Base-by-base conservation (phyloP, 2,113 vertebrate genomes). In the Onychostruthus taczanowskii region DNA sequence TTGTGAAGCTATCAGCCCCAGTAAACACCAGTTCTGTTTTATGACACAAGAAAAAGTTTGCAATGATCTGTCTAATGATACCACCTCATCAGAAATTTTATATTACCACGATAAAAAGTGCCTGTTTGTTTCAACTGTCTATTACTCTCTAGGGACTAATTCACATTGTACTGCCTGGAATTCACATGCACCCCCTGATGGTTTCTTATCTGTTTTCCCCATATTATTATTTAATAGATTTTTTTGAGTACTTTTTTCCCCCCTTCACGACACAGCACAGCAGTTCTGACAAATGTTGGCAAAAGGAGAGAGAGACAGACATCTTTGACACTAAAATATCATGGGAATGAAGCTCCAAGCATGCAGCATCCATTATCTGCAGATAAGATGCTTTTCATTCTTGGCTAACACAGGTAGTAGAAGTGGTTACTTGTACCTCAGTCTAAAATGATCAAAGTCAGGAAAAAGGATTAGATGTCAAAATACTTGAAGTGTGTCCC, bases 51-150 rank as follows among this genome's bases (percentile, higher is more conserved):
- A 76, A 84, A 89, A 74, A 59, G 16, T 22, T 85, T 28, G 16
- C 74, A 84, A 93, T 94, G 78, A 96, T 95, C 79, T 96, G 41
- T 41, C 74, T 92, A 96, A 96, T 95, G 87, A 96, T 44, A 94
- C 11, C 24, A 92, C 35, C 87, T 96, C 91, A 80, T 74, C 84
- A 94, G 79, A 87, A 90, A 78, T 74, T 78, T 94, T 91, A 82
- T 90, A 70, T 81, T 76, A 27, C 13, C 41, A 58, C 30, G 58
- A 76, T 78, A 94, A 97, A 94, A 97, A 96, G 35, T 3, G 5
- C 23, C 55, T 94, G 62, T 77, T 96, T 93, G 59, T 85, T 96
- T 97, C 93, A 81, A 84, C 87, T 37, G 88, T 53, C 68, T 90
- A 41, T 87, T 83, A 33, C 43, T 77, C 66, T 70, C 85, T 10